Evolutionary conservation across 2,888 invertebrate genomes (phyloP), one percentile per base, ranked within the genome.

Genomic region (Dusona sp.): DNA sequence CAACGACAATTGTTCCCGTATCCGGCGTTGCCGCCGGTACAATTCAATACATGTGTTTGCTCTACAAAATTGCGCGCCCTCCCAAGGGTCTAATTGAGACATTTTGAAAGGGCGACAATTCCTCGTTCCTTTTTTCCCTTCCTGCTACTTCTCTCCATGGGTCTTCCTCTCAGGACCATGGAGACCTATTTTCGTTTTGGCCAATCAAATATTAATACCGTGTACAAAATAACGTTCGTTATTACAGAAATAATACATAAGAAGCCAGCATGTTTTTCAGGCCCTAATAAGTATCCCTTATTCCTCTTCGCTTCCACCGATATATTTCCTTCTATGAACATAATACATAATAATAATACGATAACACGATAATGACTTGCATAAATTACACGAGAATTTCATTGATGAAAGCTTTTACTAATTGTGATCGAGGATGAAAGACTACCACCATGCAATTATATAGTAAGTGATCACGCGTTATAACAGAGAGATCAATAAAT

Each of bases 1-100:
- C 87, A 81, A 67, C 74, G 81, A 78, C 85, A 87, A 87, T 87
- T 85, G 87, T 85, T 19, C 77, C 42, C 65, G 64, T 85, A 83
- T 87, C 87, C 87, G 87, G 87, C 73, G 36, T 80, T 38, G 64
- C 67, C 48, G 67, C 65, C 68, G 42, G 67, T 70, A 78, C 83
- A 79, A 83, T 83, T 85, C 83, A 48, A 77, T 81, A 29, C 70
- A 42, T 72, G 25, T 29, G 70, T 67, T 51, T 67, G 36, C 61
- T 72, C 57, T 74, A 74, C 64, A 75, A 65, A 87, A 85, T 51
- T 67, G 78, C 78, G 72, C 80, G 16, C 68, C 70, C 65, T 25
- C 33, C 36, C 38, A 73, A 82, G 74, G 36, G 73, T 64, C 68
- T 79, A 68, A 84, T 85, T 79, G 79, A 84, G 79, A 85, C 67